Percentiles rank a stretch among this genome's conserved stretches.
Evolutionary conservation across 2,888 invertebrate species (phyloP).

Genomic region (Gonocerus acuteangulatus): DNA sequence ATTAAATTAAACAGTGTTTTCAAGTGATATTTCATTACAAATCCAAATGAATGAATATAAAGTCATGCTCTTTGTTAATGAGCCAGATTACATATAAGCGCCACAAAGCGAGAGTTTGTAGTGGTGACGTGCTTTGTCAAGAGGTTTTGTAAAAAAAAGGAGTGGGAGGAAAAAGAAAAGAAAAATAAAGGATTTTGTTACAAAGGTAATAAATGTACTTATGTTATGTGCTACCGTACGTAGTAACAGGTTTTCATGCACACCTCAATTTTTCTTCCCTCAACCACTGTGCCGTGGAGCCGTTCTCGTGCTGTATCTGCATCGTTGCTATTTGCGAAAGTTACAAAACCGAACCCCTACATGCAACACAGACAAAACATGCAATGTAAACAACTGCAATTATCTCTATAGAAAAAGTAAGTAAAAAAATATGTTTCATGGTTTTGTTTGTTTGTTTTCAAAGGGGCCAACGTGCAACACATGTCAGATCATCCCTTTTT

Average conservation of each 20-base stretch:
- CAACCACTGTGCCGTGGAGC: conserved; percentile 99
- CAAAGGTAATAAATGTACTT: conserved; percentile 35
- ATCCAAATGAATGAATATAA: conserved; percentile 24
- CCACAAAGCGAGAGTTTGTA: conserved; percentile 37
- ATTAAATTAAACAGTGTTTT: conserved; percentile 17
- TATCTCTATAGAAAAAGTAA: conserved; percentile 43
- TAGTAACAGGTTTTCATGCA: conserved; percentile 58
- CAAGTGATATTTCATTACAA: conserved; percentile 17
- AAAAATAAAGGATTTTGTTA: conserved; percentile 32
- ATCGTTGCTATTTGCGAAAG: conserved; percentile 99
- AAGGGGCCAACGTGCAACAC: conserved; percentile 32
- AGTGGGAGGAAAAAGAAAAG: not conserved
- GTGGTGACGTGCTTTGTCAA: conserved; percentile 34
- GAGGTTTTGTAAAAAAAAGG: conserved; percentile 6
- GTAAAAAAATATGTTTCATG: conserved; percentile 20
- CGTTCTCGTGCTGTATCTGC: conserved; percentile 99
- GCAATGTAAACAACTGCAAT: conserved; percentile 56
- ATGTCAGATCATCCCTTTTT: conserved; percentile 26
- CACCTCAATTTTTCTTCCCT: conserved; percentile 99
- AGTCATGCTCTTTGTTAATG: conserved; percentile 36
- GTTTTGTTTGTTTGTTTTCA: not conserved
- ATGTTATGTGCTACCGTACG: conserved; percentile 37
- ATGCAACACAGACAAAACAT: conserved; percentile 94
- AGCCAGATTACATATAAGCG: conserved; percentile 36
- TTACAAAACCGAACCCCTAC: conserved; percentile 99